These are phyloP conservation scores for Himalopsyche tibetana DNA, from an alignment of 2,888 invertebrate genomes.

Conservation along the genomic window DNA sequence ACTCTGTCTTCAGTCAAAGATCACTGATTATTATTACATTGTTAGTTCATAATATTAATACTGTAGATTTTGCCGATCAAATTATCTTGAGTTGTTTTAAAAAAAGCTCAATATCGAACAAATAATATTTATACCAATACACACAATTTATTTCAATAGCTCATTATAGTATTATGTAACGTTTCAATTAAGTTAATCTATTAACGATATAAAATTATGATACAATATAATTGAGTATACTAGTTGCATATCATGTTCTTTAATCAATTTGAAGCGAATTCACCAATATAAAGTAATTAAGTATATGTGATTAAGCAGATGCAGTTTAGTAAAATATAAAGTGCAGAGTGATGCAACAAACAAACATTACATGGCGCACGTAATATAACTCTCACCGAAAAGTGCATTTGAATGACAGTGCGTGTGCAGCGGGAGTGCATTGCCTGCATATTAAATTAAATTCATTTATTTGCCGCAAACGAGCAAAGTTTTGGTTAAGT, in stretches of 20 bases:
- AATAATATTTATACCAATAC: not conserved
- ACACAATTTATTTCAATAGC: too few species aligned
- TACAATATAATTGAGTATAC: too few species aligned
- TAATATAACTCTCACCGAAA: slow-evolving; percentile 56
- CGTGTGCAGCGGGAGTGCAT: slow-evolving; percentile 48
- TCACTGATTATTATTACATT: slow-evolving; percentile 11
- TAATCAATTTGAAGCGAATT: too few species aligned
- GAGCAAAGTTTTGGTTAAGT: not conserved
- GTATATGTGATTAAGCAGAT: not conserved
- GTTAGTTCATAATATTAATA: slow-evolving; percentile 1
- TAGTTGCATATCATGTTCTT: too few species aligned
- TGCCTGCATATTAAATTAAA: slow-evolving; percentile 44
- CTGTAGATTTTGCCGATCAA: not conserved
- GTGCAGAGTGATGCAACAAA: slow-evolving; percentile 45
- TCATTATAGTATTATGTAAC: too few species aligned
- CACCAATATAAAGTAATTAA: too few species aligned
- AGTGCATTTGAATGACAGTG: slow-evolving; percentile 52
- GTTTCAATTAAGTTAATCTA: too few species aligned
- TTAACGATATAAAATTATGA: too few species aligned
- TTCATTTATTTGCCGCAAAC: slow-evolving; percentile 37
- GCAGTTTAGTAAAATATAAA: not conserved
- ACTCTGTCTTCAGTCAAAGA: slow-evolving; percentile 37
- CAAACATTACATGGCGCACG: slow-evolving; percentile 45
- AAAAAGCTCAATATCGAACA: not conserved
- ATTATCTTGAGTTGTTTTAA: not conserved